These are phyloP conservation scores for Menura novaehollandiae DNA, from an alignment of 2,113 vertebrate species.

Conservation along the genomic window DNA sequence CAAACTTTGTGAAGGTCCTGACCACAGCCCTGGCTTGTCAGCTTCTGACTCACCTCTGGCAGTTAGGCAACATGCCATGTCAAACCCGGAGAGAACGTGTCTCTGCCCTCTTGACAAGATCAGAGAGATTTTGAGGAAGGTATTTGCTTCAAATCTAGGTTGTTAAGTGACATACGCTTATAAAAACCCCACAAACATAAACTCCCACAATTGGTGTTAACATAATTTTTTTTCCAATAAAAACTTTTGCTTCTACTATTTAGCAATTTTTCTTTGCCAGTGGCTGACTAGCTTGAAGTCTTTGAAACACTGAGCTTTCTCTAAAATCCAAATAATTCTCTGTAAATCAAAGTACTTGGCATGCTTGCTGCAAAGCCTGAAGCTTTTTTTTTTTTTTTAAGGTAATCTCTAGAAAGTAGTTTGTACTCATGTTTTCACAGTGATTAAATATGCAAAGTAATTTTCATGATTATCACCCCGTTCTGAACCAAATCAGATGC, in stretches of 20 bases:
- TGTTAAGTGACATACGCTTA: neutral
- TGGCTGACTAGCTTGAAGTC: conserved; percentile 65
- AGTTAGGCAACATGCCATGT: neutral
- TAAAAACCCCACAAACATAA: neutral
- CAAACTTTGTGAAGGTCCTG: neutral
- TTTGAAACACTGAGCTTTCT: conserved; percentile 70
- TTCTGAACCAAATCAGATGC: conserved; percentile 83
- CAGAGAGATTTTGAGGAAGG: neutral
- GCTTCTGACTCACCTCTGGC: neutral
- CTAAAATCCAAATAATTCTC: conserved; percentile 75
- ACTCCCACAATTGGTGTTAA: neutral
- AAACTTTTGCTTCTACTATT: conserved; percentile 39
- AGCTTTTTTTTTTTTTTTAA: conserved; percentile 64
- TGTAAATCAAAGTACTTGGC: conserved; percentile 77
- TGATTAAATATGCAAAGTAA: conserved; percentile 89
- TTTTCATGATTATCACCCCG: conserved; percentile 82
- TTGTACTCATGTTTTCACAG: conserved; percentile 78
- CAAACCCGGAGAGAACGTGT: neutral
- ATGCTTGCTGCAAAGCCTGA: conserved; percentile 73
- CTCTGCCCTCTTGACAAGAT: neutral
- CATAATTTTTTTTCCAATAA: neutral
- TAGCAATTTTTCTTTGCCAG: conserved; percentile 41
- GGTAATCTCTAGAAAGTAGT: conserved; percentile 84
- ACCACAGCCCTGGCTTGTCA: neutral
- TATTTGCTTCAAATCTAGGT: neutral